A percentile compares a stretch with the other conserved stretches of the same genome.
These are phyloP conservation scores for Lepus townsendii DNA, from an alignment of 2,797 vertebrate genomes.

Conservation along the genomic window DNA sequence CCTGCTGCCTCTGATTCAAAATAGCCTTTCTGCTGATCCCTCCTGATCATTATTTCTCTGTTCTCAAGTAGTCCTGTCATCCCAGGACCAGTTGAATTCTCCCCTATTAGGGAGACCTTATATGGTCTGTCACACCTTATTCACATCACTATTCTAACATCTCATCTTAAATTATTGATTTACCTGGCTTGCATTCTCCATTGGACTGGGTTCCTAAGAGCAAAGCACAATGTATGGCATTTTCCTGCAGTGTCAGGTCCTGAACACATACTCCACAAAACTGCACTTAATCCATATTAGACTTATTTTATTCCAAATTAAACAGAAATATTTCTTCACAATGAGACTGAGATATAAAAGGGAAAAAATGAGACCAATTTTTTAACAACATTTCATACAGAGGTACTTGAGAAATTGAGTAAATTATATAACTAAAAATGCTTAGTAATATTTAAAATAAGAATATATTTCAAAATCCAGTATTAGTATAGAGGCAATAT, in stretches of 20 bases:
- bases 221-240: neutral
- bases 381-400: neutral
- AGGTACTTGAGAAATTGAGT: neutral
- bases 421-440: neutral
- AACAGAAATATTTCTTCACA: neutral
- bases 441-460: slow-evolving; percentile 30
- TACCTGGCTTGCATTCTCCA: neutral
- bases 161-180: neutral
- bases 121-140: neutral
- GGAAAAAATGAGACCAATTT: neutral
- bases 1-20: neutral
- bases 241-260: no score
- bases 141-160: neutral
- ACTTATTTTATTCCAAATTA: slow-evolving; percentile 1
- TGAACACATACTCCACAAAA: neutral
- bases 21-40: neutral
- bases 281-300: neutral
- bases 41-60: neutral
- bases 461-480: slow-evolving; percentile 20
- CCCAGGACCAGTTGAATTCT: neutral
- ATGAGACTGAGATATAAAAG: slow-evolving; percentile 5
- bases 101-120: neutral
- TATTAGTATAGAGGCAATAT: neutral
- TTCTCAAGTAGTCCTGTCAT: neutral
- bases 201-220: neutral